Base-by-base conservation (phyloP, 2,888 invertebrate species). In the Rotaria socialis region DNA sequence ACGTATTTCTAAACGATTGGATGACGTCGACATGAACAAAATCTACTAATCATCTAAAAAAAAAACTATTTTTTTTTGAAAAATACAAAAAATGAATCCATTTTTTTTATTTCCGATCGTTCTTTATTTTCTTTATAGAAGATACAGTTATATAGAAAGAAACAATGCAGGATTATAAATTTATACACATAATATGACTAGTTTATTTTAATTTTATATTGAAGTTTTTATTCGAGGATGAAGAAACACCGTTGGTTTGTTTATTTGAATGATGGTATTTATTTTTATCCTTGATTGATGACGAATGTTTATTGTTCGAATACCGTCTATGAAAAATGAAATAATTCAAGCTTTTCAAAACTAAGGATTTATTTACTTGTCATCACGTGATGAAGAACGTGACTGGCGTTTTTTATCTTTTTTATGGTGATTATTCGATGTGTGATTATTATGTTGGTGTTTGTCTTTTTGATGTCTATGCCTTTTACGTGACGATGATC, bases 361-460 rank as follows among this genome's bases (percentile, higher is more conserved):
- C 10, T 27, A 67, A 67, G 1, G 27, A 67, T 19, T 27, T 22
- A 67, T n/a, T 80, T 80, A 80, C 80, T n/a, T 43, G 24, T 80
- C n/a, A n/a, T 47, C 80, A 19, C 11, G 47, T n/a, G 75, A 75
- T 43, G 43, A 43, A 10, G 75, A 43, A 47, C 75, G 75, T 75
- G 80, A 47, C n/a, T 47, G 80, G 8, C n/a, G 80, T 80, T 80
- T 80, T 47, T 80, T 80, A 80, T 80, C 80, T 47, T 47, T 47
- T n/a, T 80, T 80, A 10, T 2, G 3, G 11, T 47, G 47, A 80
- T 47, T 47, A 47, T 10, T 24, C 4, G 75, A 75, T 41, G 41
- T 43, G 43, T 43, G 43, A 43, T 19, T 41, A 43, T 43, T 75
- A 7, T 43, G 43, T 43, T 43, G 43, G 41, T 43, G 75, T 75